A percentile compares a stretch with the other conserved stretches of the same genome.
These are phyloP conservation scores for Aurelia sp. DNA, from an alignment of 30 jellyfish, hydroid and myxozoan genomes.

Conservation along the genomic window DNA sequence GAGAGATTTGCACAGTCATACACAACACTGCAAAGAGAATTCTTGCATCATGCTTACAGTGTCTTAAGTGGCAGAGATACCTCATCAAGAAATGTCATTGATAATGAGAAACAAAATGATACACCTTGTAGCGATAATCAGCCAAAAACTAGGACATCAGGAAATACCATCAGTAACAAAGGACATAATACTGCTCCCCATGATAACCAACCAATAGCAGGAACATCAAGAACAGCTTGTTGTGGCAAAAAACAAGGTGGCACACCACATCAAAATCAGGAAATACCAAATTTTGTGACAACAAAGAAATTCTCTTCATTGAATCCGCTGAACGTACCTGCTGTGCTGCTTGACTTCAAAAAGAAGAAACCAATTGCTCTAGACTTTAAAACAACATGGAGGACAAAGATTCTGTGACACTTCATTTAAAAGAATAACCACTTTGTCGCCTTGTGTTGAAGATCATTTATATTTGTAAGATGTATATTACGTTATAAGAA, in stretches of 20 bases:
- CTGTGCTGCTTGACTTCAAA: slow-evolving; percentile 33
- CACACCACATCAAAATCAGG: background rate
- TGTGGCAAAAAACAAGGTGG: background rate
- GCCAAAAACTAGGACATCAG: too few species aligned
- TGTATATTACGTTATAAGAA: too few species aligned
- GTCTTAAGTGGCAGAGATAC: slow-evolving; percentile 35
- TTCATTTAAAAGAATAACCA: too few species aligned
- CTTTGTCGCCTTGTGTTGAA: too few species aligned
- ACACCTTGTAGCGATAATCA: background rate
- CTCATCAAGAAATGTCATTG: background rate
- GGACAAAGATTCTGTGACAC: slow-evolving; percentile 17
- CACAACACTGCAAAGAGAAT: slow-evolving; percentile 72
- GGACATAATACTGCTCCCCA: background rate
- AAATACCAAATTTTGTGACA: background rate
- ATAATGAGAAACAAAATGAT: background rate
- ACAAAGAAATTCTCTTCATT: slow-evolving; percentile 18
- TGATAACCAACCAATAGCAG: too few species aligned
- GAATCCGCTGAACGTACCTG: slow-evolving; percentile 56
- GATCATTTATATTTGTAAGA: too few species aligned
- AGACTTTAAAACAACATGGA: slow-evolving; percentile 39
- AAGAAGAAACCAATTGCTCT: slow-evolving; percentile 29
- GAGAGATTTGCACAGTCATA: slow-evolving; percentile 60
- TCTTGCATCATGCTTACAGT: slow-evolving; percentile 58
- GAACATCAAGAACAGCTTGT: too few species aligned
- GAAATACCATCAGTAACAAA: background rate